phyloP scores from a whole-genome alignment of 2,888 invertebrate species.

The Agrochola macilenta region DNA sequence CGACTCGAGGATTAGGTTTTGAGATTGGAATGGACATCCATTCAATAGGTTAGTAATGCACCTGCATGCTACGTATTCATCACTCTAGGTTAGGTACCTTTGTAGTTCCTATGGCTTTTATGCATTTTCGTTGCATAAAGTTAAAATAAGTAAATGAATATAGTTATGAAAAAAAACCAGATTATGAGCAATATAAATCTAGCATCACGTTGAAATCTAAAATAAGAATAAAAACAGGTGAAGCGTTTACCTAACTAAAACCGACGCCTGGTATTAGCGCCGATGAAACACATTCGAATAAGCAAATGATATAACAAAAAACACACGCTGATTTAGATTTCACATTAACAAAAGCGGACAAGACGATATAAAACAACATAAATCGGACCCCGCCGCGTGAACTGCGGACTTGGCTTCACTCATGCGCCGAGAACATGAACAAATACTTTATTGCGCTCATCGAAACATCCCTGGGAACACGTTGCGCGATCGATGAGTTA shows the following conservation, averaged over 20 bases:
- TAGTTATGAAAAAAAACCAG: neutral
- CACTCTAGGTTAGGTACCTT: neutral
- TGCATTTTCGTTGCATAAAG: neutral
- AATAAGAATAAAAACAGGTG: slow-evolving; percentile 9
- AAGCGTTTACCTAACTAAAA: slow-evolving; percentile 12
- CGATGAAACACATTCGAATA: slow-evolving; percentile 57
- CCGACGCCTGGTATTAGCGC: slow-evolving; percentile 24
- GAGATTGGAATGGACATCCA: slow-evolving; percentile 10
- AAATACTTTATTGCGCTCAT: slow-evolving; percentile 85
- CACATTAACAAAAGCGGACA: slow-evolving; percentile 88
- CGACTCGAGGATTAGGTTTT: slow-evolving; percentile 16
- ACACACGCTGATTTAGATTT: slow-evolving; percentile 84
- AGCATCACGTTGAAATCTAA: neutral
- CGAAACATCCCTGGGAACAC: slow-evolving; percentile 80
- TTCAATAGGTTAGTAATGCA: slow-evolving; percentile 1
- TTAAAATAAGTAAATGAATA: neutral
- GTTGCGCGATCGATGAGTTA: slow-evolving; percentile 82
- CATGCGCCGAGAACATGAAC: slow-evolving; percentile 77
- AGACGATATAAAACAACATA: slow-evolving; percentile 85
- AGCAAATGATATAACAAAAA: slow-evolving; percentile 70
- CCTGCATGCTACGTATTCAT: neutral
- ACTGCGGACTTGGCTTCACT: slow-evolving; percentile 75
- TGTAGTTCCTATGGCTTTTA: neutral
- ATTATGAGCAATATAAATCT: neutral
- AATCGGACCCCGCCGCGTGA: slow-evolving; percentile 86